Evolutionary conservation across 2,113 vertebrate species (phyloP).

Genomic region (Brienomyrus brachyistius): DNA sequence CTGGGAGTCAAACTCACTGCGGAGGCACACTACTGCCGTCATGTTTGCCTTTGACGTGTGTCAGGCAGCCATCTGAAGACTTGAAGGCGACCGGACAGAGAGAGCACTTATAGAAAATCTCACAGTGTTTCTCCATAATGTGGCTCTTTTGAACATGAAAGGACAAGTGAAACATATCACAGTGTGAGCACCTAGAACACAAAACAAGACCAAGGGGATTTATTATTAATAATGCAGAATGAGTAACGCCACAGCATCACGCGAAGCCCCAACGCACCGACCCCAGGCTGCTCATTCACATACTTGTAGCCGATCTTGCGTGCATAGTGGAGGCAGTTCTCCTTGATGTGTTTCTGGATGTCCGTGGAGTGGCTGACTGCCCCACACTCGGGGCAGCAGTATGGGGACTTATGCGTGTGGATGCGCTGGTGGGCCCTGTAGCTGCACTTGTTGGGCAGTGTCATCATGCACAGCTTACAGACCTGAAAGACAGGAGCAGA

Average conservation of each 20-base stretch:
- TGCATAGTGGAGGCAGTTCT: slow-evolving; percentile 92
- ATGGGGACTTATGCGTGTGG: slow-evolving; percentile 87
- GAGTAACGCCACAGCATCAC: neutral
- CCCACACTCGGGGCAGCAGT: slow-evolving; percentile 89
- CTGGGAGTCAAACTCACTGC: slow-evolving; percentile 66
- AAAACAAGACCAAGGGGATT: neutral
- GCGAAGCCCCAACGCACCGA: neutral
- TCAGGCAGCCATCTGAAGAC: slow-evolving; percentile 67
- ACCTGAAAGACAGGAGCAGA: slow-evolving; percentile 54
- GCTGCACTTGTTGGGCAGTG: slow-evolving; percentile 92
- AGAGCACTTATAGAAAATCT: slow-evolving; percentile 88
- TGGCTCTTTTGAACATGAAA: slow-evolving; percentile 78
- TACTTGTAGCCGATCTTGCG: slow-evolving; percentile 90
- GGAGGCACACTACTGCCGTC: slow-evolving; percentile 53
- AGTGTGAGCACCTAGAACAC: slow-evolving; percentile 80
- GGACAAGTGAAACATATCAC: slow-evolving; percentile 81
- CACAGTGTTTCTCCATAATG: slow-evolving; percentile 86
- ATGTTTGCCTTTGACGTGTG: slow-evolving; percentile 78
- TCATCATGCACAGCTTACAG: slow-evolving; percentile 86
- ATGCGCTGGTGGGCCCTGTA: slow-evolving; percentile 83
- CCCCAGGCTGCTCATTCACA: slow-evolving; percentile 30
- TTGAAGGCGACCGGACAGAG: slow-evolving; percentile 90
- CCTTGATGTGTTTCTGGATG: slow-evolving; percentile 91
- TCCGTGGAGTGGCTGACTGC: slow-evolving; percentile 79
- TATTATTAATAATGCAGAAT: neutral